Percentiles rank a stretch among this genome's conserved stretches.
These are phyloP conservation scores for Euura saliciscinereae DNA, from an alignment of 1,140 invertebrate genomes.

Conservation along the genomic window DNA sequence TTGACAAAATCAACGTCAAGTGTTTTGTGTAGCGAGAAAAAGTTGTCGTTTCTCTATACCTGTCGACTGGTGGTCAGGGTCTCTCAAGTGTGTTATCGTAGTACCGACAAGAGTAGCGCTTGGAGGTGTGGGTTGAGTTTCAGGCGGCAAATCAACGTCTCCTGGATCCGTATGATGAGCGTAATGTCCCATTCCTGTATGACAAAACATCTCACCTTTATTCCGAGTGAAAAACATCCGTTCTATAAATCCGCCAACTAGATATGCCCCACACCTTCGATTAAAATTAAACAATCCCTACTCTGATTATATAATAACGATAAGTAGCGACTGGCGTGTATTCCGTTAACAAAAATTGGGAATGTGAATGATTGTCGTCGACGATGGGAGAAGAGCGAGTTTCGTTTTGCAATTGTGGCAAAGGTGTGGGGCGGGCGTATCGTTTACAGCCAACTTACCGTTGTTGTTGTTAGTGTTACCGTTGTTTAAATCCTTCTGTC, in stretches of 20 bases:
- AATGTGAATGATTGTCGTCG: neutral
- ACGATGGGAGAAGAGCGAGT: neutral
- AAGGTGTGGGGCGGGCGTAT: constrained; percentile 37
- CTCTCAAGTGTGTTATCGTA: constrained; percentile 57
- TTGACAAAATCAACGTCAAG: no score
- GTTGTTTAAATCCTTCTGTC: constrained; percentile 54
- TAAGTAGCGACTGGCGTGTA: neutral
- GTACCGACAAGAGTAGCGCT: constrained; percentile 61
- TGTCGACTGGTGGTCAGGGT: constrained; percentile 54
- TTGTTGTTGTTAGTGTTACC: constrained; percentile 52
- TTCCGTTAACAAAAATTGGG: neutral
- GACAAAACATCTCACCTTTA: constrained; percentile 62
- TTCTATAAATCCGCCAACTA: constrained; percentile 20
- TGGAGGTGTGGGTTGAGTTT: constrained; percentile 59
- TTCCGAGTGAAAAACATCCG: constrained; percentile 53
- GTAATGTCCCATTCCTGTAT: constrained; percentile 59
- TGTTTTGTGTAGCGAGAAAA: no score
- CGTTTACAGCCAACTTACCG: constrained; percentile 43
- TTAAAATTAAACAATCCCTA: no score
- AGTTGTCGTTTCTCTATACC: constrained; percentile 32
- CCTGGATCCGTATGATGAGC: constrained; percentile 58
- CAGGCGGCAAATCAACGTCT: constrained; percentile 59
- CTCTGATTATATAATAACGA: neutral
- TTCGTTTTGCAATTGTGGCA: neutral
- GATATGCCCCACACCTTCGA: constrained; percentile 43